These are phyloP conservation scores for Dinoponera quadriceps DNA, from an alignment of 1,140 invertebrate species.

Conservation along the genomic window DNA sequence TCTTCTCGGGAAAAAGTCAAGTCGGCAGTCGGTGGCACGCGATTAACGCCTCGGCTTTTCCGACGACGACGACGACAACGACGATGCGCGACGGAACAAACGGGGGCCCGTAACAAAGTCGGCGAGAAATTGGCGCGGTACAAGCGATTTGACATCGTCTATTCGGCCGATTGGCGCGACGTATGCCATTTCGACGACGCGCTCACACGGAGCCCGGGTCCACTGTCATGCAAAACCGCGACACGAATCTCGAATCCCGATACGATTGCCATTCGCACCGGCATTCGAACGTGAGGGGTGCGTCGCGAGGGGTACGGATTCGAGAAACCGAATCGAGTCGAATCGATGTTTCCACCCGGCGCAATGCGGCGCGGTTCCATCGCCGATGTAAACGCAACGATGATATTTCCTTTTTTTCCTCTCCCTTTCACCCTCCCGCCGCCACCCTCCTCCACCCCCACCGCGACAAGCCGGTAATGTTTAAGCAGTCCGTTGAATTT, in stretches of 20 bases:
- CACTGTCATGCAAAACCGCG: conserved; percentile 77
- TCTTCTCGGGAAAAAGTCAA: too few relatives aligned
- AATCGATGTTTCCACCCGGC: conserved; percentile 72
- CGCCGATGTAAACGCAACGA: conserved; percentile 42
- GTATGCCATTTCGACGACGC: conserved; percentile 72
- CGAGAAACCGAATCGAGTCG: conserved; percentile 67
- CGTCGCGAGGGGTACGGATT: conserved; percentile 18
- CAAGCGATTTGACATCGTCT: conserved; percentile 72
- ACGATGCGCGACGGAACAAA: conserved; percentile 1
- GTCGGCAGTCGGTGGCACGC: neutral
- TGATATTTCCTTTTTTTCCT: neutral
- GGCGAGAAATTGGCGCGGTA: conserved; percentile 64
- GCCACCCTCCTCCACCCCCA: neutral
- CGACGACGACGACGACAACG: neutral
- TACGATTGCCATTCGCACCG: conserved; percentile 73
- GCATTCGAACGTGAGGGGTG: conserved; percentile 18
- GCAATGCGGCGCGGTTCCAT: neutral
- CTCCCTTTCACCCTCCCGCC: neutral
- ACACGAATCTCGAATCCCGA: conserved; percentile 74
- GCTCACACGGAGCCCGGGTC: conserved; percentile 51
- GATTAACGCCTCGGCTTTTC: neutral
- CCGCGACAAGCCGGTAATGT: conserved; percentile 10
- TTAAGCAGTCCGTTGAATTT: conserved; percentile 30
- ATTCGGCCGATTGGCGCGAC: conserved; percentile 67
- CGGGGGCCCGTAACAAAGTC: conserved; percentile 50